A percentile compares a stretch with the other conserved stretches of the same genome.
phyloP scores from a whole-genome alignment of 92 coral and sea anemone genomes.

The Parazoanthus darwini region DNA sequence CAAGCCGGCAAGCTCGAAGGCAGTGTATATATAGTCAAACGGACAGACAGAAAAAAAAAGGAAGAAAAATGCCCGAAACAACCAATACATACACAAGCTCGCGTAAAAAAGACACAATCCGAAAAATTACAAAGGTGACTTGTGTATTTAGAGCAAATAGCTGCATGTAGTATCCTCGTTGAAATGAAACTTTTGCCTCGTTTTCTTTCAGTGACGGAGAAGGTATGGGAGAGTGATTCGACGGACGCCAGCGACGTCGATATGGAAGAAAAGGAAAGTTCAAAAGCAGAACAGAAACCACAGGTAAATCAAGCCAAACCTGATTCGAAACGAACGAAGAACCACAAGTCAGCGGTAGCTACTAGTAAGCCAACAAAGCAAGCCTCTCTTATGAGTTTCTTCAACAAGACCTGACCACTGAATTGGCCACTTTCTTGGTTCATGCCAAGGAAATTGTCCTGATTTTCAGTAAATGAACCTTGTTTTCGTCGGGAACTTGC shows the following conservation, averaged over 20 bases:
- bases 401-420: conserved; percentile 66
- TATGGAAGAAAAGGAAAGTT: conserved; percentile 20
- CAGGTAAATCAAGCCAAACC: neutral
- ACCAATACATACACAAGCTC: neutral
- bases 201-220: conserved; percentile 81
- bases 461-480: neutral
- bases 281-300: conserved; percentile 4
- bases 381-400: conserved; percentile 88
- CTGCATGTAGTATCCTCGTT: neutral
- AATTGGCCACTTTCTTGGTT: conserved; percentile 30
- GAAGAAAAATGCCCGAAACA: neutral
- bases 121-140: neutral
- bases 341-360: conserved; percentile 40
- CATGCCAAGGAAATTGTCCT: neutral
- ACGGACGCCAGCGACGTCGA: conserved; percentile 93
- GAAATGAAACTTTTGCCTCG: neutral
- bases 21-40: no score
- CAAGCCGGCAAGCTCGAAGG: no score
- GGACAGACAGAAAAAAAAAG: neutral
- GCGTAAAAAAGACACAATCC: no score
- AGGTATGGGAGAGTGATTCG: conserved; percentile 94
- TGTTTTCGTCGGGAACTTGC: no score
- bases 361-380: conserved; percentile 66
- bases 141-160: neutral
- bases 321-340: conserved; percentile 8